These are phyloP conservation scores for Calliopsis andreniformis DNA, from an alignment of 1,140 invertebrate species.

Conservation along the genomic window DNA sequence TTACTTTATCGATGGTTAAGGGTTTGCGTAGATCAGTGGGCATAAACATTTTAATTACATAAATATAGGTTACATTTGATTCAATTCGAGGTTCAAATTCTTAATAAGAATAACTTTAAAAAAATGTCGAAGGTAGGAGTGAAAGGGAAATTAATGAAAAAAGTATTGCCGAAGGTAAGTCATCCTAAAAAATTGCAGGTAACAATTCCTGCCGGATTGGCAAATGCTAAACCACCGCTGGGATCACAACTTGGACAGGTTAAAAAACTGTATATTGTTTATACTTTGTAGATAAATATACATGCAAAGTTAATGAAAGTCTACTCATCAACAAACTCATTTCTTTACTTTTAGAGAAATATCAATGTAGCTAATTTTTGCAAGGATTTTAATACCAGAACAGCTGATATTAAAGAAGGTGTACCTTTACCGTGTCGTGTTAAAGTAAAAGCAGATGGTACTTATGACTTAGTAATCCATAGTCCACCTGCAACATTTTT, in stretches of 20 bases:
- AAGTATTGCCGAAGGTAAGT: slow-evolving; percentile 87
- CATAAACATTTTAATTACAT: no score
- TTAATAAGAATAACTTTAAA: background rate
- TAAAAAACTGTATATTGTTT: slow-evolving; percentile 68
- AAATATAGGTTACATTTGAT: background rate
- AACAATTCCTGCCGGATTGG: slow-evolving; percentile 93
- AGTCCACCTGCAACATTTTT: slow-evolving; percentile 93
- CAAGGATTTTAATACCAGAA: slow-evolving; percentile 98
- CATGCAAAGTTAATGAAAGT: no score
- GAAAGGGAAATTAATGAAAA: slow-evolving; percentile 86
- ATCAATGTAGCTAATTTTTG: slow-evolving; percentile 98
- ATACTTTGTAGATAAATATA: no score
- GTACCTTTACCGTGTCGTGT: slow-evolving; percentile 93
- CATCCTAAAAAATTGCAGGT: slow-evolving; percentile 88
- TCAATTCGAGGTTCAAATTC: background rate
- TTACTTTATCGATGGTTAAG: no score
- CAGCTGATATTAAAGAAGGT: slow-evolving; percentile 95
- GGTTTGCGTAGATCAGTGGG: no score
- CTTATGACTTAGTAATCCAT: slow-evolving; percentile 91
- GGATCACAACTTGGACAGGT: slow-evolving; percentile 96
- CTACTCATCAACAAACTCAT: background rate
- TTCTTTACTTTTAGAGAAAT: slow-evolving; percentile 87
- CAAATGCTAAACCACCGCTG: slow-evolving; percentile 92
- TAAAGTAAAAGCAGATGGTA: slow-evolving; percentile 92
- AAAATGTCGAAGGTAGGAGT: slow-evolving; percentile 88